Base-by-base conservation (phyloP, 2,888 invertebrate species). In the Pristionchus japonicus region DNA sequence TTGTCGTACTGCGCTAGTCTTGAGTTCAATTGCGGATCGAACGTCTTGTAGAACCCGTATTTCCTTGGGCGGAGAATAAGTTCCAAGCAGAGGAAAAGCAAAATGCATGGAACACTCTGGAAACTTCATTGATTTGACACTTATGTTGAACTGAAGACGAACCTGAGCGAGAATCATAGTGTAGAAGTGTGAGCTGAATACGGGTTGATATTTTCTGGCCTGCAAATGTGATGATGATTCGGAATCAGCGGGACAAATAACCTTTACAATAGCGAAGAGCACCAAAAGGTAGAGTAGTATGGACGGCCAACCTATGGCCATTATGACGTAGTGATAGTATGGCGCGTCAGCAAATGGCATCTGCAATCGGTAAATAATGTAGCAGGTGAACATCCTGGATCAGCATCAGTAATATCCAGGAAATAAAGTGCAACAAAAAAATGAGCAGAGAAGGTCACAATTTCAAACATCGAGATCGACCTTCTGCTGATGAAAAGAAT, bases 151-250 rank as follows among this genome's bases (percentile, higher is more conserved):
- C n/a, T n/a, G n/a, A n/a, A n/a, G n/a, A n/a, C n/a, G n/a, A 43
- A 77, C 77, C 77, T 77, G 77, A 4, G 77, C 77, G 6, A 77
- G 77, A 34, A 77, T 77, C 77, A 77, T 77, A 20, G 77, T 43
- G 43, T 77, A 77, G 43, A 77, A 77, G 27, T 77, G 77, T 6
- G 77, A 77, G 27, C 43, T 4, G 43, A 77, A 77, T n/a, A 43
- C 77, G 43, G 70, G 27, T 17, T 70, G 70, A 23, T 37, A 43
- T n/a, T 43, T 77, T 43, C 77, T 20, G 11, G 27, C 70, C 70
- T 70, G 37, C 37, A 70, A 61, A 61, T 61, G n/a, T n/a, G n/a
- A n/a, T n/a, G n/a, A n/a, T n/a, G n/a, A 20, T 57, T 20, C 23
- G 61, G 27, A 27, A 11, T 11, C n/a, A n/a, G n/a, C n/a, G n/a